These are phyloP conservation scores for Symphodus melops DNA, from an alignment of 2,113 vertebrate genomes.

Conservation along the genomic window DNA sequence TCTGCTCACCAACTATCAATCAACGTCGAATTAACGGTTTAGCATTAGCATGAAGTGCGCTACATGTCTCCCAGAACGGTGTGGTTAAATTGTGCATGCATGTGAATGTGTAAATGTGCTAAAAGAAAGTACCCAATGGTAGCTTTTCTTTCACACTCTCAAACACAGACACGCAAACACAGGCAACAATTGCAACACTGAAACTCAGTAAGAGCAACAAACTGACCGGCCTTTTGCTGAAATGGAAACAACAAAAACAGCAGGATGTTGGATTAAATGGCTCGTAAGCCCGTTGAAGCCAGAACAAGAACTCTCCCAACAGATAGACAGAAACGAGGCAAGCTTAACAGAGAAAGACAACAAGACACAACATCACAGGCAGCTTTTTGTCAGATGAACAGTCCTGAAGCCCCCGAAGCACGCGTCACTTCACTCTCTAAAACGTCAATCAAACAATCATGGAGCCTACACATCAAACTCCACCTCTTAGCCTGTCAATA, in stretches of 20 bases:
- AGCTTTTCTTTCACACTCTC: not conserved
- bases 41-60: slow-evolving; percentile 33
- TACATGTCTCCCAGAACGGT: not conserved
- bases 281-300: slow-evolving; percentile 36
- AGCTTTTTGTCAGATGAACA: slow-evolving; percentile 62
- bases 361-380: slow-evolving; percentile 46
- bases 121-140: slow-evolving; percentile 7
- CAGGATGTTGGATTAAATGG: slow-evolving; percentile 43
- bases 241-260: slow-evolving; percentile 48
- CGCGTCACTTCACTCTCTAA: slow-evolving; percentile 52
- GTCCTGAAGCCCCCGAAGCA: slow-evolving; percentile 61
- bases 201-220: slow-evolving; percentile 40
- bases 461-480: slow-evolving; percentile 48
- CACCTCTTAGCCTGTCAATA: slow-evolving; percentile 58
- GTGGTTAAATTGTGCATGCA: not conserved
- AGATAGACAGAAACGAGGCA: slow-evolving; percentile 38
- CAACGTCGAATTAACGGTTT: slow-evolving; percentile 73
- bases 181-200: not conserved
- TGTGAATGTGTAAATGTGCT: slow-evolving; percentile 11
- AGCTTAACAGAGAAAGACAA: slow-evolving; percentile 10
- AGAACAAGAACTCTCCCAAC: slow-evolving; percentile 39
- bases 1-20: slow-evolving; percentile 67
- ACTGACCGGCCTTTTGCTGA: slow-evolving; percentile 26
- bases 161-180: not conserved
- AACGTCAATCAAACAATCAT: slow-evolving; percentile 67